These are phyloP conservation scores for Agrochola lota DNA, from an alignment of 2,888 invertebrate species.

Conservation along the genomic window DNA sequence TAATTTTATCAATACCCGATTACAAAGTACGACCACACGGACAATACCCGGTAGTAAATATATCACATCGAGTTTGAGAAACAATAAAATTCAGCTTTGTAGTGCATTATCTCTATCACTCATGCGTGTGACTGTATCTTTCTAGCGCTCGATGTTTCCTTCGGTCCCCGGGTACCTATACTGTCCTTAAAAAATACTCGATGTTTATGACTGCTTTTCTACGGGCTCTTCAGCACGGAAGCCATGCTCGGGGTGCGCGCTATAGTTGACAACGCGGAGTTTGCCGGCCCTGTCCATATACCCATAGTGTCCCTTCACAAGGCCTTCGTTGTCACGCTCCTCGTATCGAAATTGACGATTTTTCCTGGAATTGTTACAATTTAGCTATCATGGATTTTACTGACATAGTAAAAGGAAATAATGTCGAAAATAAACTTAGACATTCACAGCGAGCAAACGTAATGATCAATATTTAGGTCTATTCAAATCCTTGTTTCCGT, in stretches of 20 bases:
- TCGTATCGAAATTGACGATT: slow-evolving; percentile 95
- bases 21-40: slow-evolving; percentile 1
- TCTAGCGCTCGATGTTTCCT: neutral
- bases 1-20: slow-evolving; percentile 47
- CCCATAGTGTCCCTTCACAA: slow-evolving; percentile 95
- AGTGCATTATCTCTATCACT: slow-evolving; percentile 1
- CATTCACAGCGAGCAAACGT: neutral
- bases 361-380: slow-evolving; percentile 89
- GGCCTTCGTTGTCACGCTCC: slow-evolving; percentile 94
- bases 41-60: neutral
- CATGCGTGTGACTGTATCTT: neutral
- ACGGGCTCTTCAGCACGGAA: slow-evolving; percentile 91
- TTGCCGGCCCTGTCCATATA: slow-evolving; percentile 94
- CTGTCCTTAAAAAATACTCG: neutral
- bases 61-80: slow-evolving; percentile 3
- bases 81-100: neutral
- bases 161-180: neutral
- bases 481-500: no score
- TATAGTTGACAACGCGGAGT: slow-evolving; percentile 94
- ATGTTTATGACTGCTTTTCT: slow-evolving; percentile 64
- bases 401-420: neutral
- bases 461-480: neutral
- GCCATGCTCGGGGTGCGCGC: slow-evolving; percentile 93
- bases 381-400: neutral
- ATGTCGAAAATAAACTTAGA: neutral